Evolutionary conservation across 2,797 vertebrate genomes (phyloP).

Genomic region (Sebastes steindachneri): DNA sequence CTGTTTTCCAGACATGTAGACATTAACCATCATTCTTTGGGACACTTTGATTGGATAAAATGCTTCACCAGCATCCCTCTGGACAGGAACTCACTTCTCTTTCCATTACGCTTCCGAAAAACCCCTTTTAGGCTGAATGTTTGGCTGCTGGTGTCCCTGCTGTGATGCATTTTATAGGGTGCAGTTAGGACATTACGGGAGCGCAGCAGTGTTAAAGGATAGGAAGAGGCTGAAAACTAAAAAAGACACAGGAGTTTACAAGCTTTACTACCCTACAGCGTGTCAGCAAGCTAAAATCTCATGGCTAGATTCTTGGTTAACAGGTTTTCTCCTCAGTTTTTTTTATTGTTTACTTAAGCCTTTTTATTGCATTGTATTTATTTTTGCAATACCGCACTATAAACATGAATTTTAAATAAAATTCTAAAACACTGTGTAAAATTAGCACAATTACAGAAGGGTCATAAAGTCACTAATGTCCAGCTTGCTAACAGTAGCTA

Average conservation of each 20-base stretch:
- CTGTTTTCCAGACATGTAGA: slow-evolving; percentile 12
- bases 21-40: slow-evolving; percentile 21
- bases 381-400: too few species aligned
- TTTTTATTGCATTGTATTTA: too few species aligned
- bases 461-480: neutral
- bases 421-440: neutral
- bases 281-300: neutral
- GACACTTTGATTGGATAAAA: slow-evolving; percentile 37
- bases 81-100: slow-evolving; percentile 42
- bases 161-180: slow-evolving; percentile 49
- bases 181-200: slow-evolving; percentile 18
- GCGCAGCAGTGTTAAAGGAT: slow-evolving; percentile 8
- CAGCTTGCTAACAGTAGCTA: neutral
- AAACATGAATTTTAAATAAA: neutral
- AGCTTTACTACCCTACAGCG: neutral
- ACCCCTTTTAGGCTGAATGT: slow-evolving; percentile 33
- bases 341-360: neutral
- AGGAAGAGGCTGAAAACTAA: slow-evolving; percentile 9
- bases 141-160: slow-evolving; percentile 44
- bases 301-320: neutral
- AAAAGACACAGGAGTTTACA: neutral
- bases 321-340: neutral
- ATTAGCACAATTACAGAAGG: neutral
- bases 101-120: slow-evolving; percentile 42
- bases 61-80: slow-evolving; percentile 30